Conservation (phyloP, 2,113 vertebrate genomes). For the Callipepla californica region DNA sequence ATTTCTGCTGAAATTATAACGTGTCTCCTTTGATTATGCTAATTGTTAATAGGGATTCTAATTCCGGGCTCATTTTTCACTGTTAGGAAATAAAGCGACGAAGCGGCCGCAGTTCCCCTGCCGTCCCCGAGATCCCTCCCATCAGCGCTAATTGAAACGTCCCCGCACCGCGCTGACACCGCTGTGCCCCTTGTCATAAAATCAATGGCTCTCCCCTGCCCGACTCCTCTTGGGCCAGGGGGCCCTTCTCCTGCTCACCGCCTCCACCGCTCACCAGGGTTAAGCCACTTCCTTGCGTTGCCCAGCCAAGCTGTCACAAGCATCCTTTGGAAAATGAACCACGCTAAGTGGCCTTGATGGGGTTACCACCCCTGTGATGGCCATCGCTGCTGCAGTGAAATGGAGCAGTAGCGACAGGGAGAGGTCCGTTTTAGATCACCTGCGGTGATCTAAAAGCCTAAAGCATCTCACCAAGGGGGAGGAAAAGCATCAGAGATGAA, state of each 20-base stretch:
- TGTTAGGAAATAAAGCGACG: background rate
- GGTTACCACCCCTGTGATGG: conserved; percentile 77
- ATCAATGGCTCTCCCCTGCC: conserved; percentile 81
- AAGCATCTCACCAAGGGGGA: conserved; percentile 76
- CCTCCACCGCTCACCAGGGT: conserved; percentile 80
- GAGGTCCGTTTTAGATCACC: conserved; percentile 78
- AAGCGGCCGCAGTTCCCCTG: background rate
- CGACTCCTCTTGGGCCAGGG: conserved; percentile 72
- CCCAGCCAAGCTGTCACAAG: conserved; percentile 81
- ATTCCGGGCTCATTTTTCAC: conserved; percentile 44
- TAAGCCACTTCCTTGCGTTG: conserved; percentile 88
- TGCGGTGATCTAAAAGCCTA: conserved; percentile 73
- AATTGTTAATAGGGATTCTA: conserved; percentile 36
- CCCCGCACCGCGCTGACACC: conserved; percentile 84
- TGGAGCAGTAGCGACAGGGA: conserved; percentile 77
- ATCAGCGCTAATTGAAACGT: conserved; percentile 87
- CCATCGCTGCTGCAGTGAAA: conserved; percentile 76
- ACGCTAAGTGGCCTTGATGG: conserved; percentile 82
- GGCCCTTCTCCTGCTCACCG: conserved; percentile 74
- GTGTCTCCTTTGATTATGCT: conserved; percentile 5
- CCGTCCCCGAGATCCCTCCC: conserved; percentile 36
- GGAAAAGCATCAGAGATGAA: conserved; percentile 69
- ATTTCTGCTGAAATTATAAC: conserved; percentile 35
- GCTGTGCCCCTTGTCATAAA: conserved; percentile 93
- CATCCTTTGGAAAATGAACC: conserved; percentile 78